Evolutionary conservation across 2,888 invertebrate species (phyloP).

Genomic region (Ichneumoninae sp.): DNA sequence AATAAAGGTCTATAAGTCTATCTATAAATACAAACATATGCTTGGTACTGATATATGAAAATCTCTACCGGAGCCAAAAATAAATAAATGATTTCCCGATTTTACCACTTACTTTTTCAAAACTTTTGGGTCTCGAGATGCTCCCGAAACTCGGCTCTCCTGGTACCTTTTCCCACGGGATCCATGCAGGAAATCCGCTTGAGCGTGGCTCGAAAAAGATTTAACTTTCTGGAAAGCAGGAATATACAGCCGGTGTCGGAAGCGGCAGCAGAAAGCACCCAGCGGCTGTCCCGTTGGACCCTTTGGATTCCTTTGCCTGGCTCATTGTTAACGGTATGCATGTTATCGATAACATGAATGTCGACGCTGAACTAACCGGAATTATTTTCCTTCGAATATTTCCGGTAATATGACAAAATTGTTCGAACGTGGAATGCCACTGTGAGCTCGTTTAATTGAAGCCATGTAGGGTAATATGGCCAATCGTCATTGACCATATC

Average conservation of each 20-base stretch:
- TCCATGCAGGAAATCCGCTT: slow-evolving; percentile 66
- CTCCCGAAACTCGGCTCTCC: slow-evolving; percentile 55
- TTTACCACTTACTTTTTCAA: not conserved
- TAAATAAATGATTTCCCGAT: not conserved
- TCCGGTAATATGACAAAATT: no score
- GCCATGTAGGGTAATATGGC: no score
- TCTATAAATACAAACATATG: no score
- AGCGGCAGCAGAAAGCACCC: slow-evolving; percentile 30
- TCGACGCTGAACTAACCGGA: no score
- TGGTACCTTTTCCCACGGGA: slow-evolving; percentile 64
- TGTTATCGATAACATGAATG: no score
- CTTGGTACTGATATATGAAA: no score
- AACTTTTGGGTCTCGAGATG: not conserved
- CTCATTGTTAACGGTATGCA: not conserved
- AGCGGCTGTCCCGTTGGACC: slow-evolving; percentile 65
- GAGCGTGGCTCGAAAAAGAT: slow-evolving; percentile 63
- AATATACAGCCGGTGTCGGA: slow-evolving; percentile 19
- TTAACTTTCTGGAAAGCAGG: slow-evolving; percentile 54
- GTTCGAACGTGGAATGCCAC: no score
- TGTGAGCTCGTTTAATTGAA: no score
- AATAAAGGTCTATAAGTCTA: no score
- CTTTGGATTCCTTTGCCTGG: slow-evolving; percentile 68
- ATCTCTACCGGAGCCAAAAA: not conserved
- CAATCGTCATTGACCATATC: no score
- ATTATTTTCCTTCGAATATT: no score